Conservation (phyloP, 2,113 vertebrate species). For the Etheostoma spectabile region DNA sequence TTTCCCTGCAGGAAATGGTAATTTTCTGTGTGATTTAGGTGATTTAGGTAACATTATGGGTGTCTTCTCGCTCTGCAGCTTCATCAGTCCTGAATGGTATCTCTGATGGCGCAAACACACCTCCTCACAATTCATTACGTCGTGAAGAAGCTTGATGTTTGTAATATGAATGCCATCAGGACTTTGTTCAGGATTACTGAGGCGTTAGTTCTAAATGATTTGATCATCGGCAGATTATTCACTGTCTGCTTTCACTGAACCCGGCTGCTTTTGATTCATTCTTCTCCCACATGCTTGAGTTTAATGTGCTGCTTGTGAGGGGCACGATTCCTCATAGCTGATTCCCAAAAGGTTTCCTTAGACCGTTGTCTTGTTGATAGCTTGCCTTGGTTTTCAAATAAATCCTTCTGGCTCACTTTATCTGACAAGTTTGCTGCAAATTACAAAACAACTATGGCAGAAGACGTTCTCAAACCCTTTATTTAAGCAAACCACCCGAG, state of each 20-base stretch:
- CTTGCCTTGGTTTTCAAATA: conserved; percentile 7
- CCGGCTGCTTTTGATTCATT: conserved; percentile 49
- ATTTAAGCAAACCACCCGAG: not conserved
- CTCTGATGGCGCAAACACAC: conserved; percentile 29
- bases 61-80: conserved; percentile 20
- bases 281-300: conserved; percentile 47
- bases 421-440: not conserved
- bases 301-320: conserved; percentile 53
- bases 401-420: not conserved
- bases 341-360: conserved; percentile 20
- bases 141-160: conserved; percentile 47
- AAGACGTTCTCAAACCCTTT: not conserved
- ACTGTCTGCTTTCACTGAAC: conserved; percentile 33
- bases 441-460: conserved; percentile 5
- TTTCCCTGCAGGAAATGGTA: conserved; percentile 34
- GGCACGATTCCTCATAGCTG: conserved; percentile 37
- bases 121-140: conserved; percentile 56
- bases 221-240: conserved; percentile 51
- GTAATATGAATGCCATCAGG: conserved; percentile 15
- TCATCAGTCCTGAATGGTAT: conserved; percentile 38
- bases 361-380: conserved; percentile 14
- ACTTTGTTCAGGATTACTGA: conserved; percentile 52
- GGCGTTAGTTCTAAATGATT: conserved; percentile 28
- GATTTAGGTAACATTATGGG: conserved; percentile 20
- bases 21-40: conserved; percentile 42